A percentile compares a stretch with the other conserved stretches of the same genome.
Conservation (phyloP, 2,888 invertebrate genomes). For the Drosophila stalkeri region DNA sequence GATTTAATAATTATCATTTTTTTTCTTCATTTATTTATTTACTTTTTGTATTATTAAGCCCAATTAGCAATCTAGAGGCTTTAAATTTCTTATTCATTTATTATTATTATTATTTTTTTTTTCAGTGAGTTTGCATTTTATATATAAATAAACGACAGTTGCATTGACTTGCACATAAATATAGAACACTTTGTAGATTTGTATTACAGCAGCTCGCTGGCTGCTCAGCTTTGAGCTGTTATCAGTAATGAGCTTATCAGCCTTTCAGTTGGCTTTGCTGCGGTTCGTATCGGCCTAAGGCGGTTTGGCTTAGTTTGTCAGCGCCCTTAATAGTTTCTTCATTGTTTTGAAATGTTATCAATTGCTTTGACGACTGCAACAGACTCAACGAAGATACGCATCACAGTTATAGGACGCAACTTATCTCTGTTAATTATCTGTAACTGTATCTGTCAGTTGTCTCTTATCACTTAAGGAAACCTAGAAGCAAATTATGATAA, state of each 20-base stretch:
- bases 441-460: conserved; percentile 19
- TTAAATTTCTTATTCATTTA: conserved; percentile 18
- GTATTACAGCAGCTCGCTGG: conserved; percentile 22
- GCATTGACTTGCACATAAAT: conserved; percentile 27
- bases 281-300: conserved; percentile 46
- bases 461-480: conserved; percentile 53
- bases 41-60: conserved; percentile 27
- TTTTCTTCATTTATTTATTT: not conserved
- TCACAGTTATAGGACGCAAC: conserved; percentile 6
- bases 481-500: conserved; percentile 29
- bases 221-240: conserved; percentile 3
- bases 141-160: conserved; percentile 12
- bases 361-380: conserved; percentile 30
- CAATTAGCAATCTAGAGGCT: conserved; percentile 50
- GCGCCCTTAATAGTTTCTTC: conserved; percentile 46
- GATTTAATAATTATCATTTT: not conserved
- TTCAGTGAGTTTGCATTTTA: not conserved
- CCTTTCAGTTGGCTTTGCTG: conserved; percentile 29
- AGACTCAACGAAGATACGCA: conserved; percentile 20
- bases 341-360: conserved; percentile 38
- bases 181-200: conserved; percentile 6
- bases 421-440: conserved; percentile 33
- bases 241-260: conserved; percentile 37
- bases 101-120: not conserved
- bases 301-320: conserved; percentile 55